phyloP scores from a whole-genome alignment of 2,797 vertebrate genomes.

The Eulemur rubriventer region DNA sequence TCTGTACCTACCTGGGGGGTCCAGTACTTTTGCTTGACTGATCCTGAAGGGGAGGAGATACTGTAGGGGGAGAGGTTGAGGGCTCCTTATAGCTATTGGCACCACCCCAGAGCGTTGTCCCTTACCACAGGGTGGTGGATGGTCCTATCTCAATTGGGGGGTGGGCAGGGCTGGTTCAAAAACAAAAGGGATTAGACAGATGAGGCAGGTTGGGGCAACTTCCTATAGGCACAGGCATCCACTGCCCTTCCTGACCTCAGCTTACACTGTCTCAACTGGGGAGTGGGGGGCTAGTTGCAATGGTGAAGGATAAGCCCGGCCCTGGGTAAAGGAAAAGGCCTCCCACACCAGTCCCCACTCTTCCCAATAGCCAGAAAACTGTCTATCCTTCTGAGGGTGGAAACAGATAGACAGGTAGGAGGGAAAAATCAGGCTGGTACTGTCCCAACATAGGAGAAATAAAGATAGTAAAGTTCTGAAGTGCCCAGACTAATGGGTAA shows the following conservation, averaged over 20 bases:
- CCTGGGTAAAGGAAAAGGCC: not conserved
- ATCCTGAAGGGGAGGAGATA: conserved; percentile 13
- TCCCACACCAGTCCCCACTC: not conserved
- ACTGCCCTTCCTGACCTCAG: not conserved
- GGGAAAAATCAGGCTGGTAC: conserved; percentile 1
- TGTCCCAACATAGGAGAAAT: conserved; percentile 58
- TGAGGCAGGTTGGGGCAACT: not conserved
- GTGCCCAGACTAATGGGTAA: conserved; percentile 67
- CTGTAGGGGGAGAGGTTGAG: not conserved
- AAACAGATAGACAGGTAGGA: not conserved
- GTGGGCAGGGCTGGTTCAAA: not conserved
- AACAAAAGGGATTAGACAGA: not conserved
- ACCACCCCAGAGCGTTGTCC: not conserved
- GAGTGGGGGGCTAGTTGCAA: not conserved
- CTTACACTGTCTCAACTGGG: not conserved
- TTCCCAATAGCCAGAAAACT: not conserved
- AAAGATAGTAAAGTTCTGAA: conserved; percentile 86
- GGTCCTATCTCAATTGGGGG: not conserved
- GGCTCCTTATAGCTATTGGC: not conserved
- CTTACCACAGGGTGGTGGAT: not conserved
- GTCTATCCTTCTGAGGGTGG: not conserved
- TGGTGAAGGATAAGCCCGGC: not conserved
- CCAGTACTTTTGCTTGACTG: conserved; percentile 7
- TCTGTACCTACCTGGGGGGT: not conserved
- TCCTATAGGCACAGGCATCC: not conserved